Evolutionary conservation across 2,888 invertebrate genomes (phyloP), one percentile per base, ranked within the genome.

Genomic region (Desoria tigrina): DNA sequence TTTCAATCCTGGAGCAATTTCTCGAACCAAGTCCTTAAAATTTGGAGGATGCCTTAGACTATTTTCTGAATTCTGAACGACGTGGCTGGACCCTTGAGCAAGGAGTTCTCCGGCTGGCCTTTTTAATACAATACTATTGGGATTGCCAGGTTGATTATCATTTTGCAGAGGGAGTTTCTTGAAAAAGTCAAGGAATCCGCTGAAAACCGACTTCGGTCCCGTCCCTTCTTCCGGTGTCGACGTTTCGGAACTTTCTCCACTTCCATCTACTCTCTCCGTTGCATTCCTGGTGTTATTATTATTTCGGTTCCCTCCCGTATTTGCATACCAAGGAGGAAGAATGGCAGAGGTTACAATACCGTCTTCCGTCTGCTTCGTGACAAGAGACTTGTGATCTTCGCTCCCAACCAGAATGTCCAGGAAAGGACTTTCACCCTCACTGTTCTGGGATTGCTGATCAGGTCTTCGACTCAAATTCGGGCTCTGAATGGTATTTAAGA

Each of bases 341-440:
- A 74, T 76, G 7, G 73, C 76, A 9, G 73, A 72, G 0, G 76
- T 76, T 0, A 76, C 71, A 11, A 76, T 67, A n/a, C 74, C 74
- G 28, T 67, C 68, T 0, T 72, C 69, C 21, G 74, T 74, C 42
- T 74, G 61, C 56, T 76, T 76, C 9, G 76, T 76, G 1, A 76
- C 63, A 16, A 76, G 37, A 6, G 72, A 66, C 55, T 74, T 76
- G 1, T 66, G 63, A 51, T 72, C 67, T n/a, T 74, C 72, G 24
- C 59, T 64, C 1, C 72, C 73, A 23, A 76, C 74, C 18, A 76
- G 42, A 23, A 76, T 66, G 42, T 76, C 76, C 21, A 76, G 26
- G 45, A 74, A 72, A 28, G 72, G 26, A 16, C 26, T 55, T 61
- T 64, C 59, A 54, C 32, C n/a, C 45, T 42, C 32, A 18, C 28